Conservation (phyloP, 2,888 invertebrate species). For the Agrotis clavis region DNA sequence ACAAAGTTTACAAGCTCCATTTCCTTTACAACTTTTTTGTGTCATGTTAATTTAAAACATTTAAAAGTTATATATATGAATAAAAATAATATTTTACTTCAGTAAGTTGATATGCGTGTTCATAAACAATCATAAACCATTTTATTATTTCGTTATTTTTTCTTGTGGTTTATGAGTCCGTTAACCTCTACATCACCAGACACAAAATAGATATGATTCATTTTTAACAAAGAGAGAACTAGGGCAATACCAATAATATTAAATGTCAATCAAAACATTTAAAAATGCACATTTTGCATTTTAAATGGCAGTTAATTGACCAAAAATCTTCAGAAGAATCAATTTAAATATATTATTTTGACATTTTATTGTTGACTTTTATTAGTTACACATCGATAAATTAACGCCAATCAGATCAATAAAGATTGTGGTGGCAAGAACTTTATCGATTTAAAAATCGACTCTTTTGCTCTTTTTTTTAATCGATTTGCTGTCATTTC, state of each 20-base stretch:
- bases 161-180: neutral
- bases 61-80: too few relatives aligned
- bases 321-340: slow-evolving; percentile 40
- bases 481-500: slow-evolving; percentile 10
- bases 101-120: neutral
- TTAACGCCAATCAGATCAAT: slow-evolving; percentile 39
- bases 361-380: slow-evolving; percentile 56
- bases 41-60: too few relatives aligned
- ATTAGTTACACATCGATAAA: slow-evolving; percentile 52
- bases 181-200: neutral
- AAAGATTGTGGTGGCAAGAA: slow-evolving; percentile 23
- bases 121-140: too few relatives aligned
- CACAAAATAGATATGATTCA: slow-evolving; percentile 19
- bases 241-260: slow-evolving; percentile 18
- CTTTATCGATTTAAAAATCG: slow-evolving; percentile 13
- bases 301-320: slow-evolving; percentile 39
- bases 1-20: too few relatives aligned
- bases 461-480: neutral
- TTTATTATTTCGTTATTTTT: neutral
- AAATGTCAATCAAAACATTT: slow-evolving; percentile 37
- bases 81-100: too few relatives aligned
- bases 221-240: slow-evolving; percentile 17
- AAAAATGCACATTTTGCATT: slow-evolving; percentile 37
- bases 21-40: too few relatives aligned
- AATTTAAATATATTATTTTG: slow-evolving; percentile 50